Evolutionary conservation across 1,140 invertebrate genomes (phyloP), one percentile per base, ranked within the genome.

Genomic region (Pentalonia nigronervosa): DNA sequence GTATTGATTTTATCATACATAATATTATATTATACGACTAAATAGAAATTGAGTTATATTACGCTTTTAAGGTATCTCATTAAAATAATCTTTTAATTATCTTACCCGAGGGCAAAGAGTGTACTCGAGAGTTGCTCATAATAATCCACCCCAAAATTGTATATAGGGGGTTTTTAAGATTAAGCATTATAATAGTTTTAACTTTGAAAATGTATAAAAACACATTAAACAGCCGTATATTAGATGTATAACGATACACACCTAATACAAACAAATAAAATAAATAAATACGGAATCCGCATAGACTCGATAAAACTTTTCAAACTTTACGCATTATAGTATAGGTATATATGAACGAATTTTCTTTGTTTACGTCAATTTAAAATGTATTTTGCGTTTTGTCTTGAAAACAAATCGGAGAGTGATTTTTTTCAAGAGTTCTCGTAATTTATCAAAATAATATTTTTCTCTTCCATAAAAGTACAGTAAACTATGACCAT

Each of bases 31-130:
- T 83, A 83, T 41, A 83, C 20, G 34, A 21, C 20, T 41, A 86
- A 86, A 86, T 45, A 45, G 41, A 86, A 86, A 86, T 86, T 86
- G 23, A 45, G 25, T 87, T 47, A 48, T 87, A 87, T 17, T 47
- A 87, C 45, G 45, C 25, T 87, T 47, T 87, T n/a, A n/a, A 47
- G 8, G 84, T 47, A n/a, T 23, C 41, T 87, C 41, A 11, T 47
- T 87, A 87, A 87, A 87, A 87, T 87, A 87, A 87, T 87, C 25
- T 45, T 47, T 87, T 87, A 47, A 87, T 87, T 87, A n/a, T 47
- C 17, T 30, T 48, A 47, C 17, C 25, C 23, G 9, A 30, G 8
- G 41, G 36, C 34, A 36, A 83, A 23, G 21, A 83, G 34, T 23
- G 81, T 23, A 83, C 25, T 47, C 84, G 45, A 87, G 36, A 34